Evolutionary conservation across 2,797 vertebrate species (phyloP).

Genomic region (Hoplostethus mediterraneus): DNA sequence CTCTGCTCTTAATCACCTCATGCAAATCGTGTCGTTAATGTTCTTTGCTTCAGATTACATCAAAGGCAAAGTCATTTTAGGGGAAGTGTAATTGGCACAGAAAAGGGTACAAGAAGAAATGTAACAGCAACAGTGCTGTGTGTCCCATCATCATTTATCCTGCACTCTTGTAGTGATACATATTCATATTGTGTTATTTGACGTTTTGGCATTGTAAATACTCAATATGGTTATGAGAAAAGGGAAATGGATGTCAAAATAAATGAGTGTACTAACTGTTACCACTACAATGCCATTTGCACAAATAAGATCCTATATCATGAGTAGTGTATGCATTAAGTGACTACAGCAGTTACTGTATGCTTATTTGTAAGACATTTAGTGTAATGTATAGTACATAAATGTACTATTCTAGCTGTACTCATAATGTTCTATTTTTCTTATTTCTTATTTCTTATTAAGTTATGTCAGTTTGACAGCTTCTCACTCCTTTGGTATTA

Average conservation of each 20-base stretch:
- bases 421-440: neutral
- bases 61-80: constrained; percentile 64
- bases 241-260: constrained; percentile 49
- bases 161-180: constrained; percentile 52
- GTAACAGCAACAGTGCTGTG: constrained; percentile 48
- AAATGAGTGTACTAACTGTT: constrained; percentile 37
- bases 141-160: constrained; percentile 69
- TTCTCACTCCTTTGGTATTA: constrained; percentile 17
- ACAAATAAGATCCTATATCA: constrained; percentile 9
- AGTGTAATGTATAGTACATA: constrained; percentile 1
- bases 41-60: constrained; percentile 66
- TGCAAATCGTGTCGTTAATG: constrained; percentile 73
- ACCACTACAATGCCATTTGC: constrained; percentile 7
- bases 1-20: constrained; percentile 68
- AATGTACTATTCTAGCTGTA: neutral
- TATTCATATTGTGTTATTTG: constrained; percentile 63
- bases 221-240: constrained; percentile 48
- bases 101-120: constrained; percentile 36
- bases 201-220: constrained; percentile 59
- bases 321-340: constrained; percentile 6
- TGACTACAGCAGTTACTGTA: neutral
- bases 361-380: neutral
- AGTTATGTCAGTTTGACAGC: neutral
- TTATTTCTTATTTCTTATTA: no score
- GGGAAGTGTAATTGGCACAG: constrained; percentile 59